Percentiles rank a stretch among this genome's conserved stretches.
These are phyloP conservation scores for Oscheius sp. DNA, from an alignment of 2,888 invertebrate genomes.

Conservation along the genomic window DNA sequence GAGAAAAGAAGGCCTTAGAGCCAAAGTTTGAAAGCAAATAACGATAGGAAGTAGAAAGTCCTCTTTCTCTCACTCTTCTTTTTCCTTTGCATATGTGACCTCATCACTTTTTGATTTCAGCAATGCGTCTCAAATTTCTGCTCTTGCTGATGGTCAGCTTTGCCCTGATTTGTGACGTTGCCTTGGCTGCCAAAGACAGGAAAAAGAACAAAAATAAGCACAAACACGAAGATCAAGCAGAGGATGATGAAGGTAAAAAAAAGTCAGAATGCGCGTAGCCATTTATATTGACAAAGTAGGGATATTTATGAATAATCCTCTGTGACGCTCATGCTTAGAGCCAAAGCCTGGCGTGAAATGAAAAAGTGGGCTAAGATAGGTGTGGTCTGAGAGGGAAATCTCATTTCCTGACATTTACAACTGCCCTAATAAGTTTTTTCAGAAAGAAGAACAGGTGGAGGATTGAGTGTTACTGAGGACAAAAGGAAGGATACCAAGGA, in stretches of 20 bases:
- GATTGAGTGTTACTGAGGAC: slow-evolving; percentile 18
- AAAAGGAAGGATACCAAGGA: slow-evolving; percentile 33
- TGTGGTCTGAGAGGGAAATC: neutral
- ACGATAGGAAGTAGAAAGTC: neutral
- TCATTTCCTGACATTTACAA: slow-evolving; percentile 1
- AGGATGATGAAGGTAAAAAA: slow-evolving; percentile 24
- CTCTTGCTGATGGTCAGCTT: slow-evolving; percentile 15
- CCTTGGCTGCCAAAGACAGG: slow-evolving; percentile 16
- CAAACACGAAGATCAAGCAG: slow-evolving; percentile 11
- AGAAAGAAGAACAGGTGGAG: slow-evolving; percentile 14
- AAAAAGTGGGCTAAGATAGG: too few species aligned
- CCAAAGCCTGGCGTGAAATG: too few species aligned
- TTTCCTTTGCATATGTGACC: neutral
- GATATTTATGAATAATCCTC: neutral
- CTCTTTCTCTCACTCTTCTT: neutral
- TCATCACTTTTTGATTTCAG: slow-evolving; percentile 22
- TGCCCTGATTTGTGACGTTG: slow-evolving; percentile 14
- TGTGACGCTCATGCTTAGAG: too few species aligned
- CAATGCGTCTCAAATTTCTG: slow-evolving; percentile 31
- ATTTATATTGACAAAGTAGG: neutral
- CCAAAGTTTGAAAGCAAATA: neutral
- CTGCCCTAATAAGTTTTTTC: neutral
- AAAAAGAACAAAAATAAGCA: slow-evolving; percentile 17
- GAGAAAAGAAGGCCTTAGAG: neutral
- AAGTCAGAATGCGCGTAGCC: neutral